These are phyloP conservation scores for Monochamus saltuarius DNA, from an alignment of 1,140 invertebrate genomes.

Conservation along the genomic window DNA sequence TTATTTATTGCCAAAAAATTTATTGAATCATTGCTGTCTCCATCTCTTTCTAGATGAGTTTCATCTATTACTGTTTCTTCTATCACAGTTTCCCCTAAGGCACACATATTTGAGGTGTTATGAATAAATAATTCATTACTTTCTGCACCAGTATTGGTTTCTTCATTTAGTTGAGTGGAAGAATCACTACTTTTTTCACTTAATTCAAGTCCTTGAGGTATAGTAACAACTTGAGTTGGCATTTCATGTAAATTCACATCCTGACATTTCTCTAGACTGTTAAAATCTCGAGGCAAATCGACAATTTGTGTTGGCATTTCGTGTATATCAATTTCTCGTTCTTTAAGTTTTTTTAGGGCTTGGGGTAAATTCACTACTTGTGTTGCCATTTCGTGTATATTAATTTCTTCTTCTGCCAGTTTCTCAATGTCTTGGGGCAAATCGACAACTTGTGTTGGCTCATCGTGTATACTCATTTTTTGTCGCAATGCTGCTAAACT, in stretches of 20 bases:
- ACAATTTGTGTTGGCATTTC: conserved; percentile 15
- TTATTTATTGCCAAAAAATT: conserved; percentile 29
- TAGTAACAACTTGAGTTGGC: neutral
- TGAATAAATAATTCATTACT: neutral
- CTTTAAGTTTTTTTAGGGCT: too few species aligned
- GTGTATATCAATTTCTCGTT: conserved; percentile 3
- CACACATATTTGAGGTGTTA: neutral
- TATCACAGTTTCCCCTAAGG: neutral
- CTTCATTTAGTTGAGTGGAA: neutral
- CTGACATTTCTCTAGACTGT: conserved; percentile 6
- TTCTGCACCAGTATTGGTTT: neutral
- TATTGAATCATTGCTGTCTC: conserved; percentile 29
- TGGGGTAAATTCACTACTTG: conserved; percentile 1
- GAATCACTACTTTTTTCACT: conserved; percentile 12
- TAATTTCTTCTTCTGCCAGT: neutral
- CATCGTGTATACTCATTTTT: conserved; percentile 10
- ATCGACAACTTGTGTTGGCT: conserved; percentile 20
- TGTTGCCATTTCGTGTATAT: conserved; percentile 16
- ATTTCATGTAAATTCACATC: neutral
- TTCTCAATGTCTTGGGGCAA: too few species aligned
- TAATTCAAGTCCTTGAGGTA: conserved; percentile 7
- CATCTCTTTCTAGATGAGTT: neutral
- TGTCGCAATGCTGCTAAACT: neutral
- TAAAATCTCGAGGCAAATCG: neutral
- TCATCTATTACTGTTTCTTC: conserved; percentile 14